Base-by-base conservation (phyloP, 2,888 invertebrate genomes). In the Rhingia campestris region DNA sequence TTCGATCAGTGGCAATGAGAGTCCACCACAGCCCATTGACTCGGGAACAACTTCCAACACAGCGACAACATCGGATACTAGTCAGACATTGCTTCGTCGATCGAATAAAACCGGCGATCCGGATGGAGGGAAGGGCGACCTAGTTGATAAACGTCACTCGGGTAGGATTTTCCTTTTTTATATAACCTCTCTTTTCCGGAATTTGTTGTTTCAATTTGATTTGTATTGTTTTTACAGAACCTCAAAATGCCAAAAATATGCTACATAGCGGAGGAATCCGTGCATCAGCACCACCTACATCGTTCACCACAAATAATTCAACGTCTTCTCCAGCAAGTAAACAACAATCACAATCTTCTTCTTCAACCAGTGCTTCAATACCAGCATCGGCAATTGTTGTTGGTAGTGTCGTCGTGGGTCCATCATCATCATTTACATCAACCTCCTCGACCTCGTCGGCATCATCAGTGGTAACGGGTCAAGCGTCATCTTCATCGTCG, bases 1-100 rank as follows among this genome's bases (percentile, higher is more conserved):
- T 86, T 94, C 93, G 56, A 89, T 90, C 49, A 93, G 93, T 0
- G 93, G 92, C 14, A 94, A 93, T 67, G 93, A 92, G 84, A 90
- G 91, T 88, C 90, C 91, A 66, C 89, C 89, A 6, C 89, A 88
- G n/a, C 56, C 81, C 0, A 47, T 82, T 56, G 86, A 86, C 59
- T 73, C 86, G 51, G 81, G 41, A 35, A 51, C 67, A 35, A 56
- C 59, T 7, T 61, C 59, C 10, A 67, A 47, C 9, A 63, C 49
- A 4, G 47, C 39, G 6, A 56, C 61, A 6, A 41, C 73, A 64
- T 72, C 77, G 82, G 87, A 87, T 70, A 75, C 86, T 82, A 87
- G 87, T 76, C 88, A 89, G 81, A 86, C 88, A 30, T 69, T 89
- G 53, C 59, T 89, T 35, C 87, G 88, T 30, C 88, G 89, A 33